Percentiles rank a stretch among this genome's conserved stretches.
Evolutionary conservation across 37 sponge, comb jelly and placozoan genomes (phyloP).

Genomic region (Aplysina aerophoba): DNA sequence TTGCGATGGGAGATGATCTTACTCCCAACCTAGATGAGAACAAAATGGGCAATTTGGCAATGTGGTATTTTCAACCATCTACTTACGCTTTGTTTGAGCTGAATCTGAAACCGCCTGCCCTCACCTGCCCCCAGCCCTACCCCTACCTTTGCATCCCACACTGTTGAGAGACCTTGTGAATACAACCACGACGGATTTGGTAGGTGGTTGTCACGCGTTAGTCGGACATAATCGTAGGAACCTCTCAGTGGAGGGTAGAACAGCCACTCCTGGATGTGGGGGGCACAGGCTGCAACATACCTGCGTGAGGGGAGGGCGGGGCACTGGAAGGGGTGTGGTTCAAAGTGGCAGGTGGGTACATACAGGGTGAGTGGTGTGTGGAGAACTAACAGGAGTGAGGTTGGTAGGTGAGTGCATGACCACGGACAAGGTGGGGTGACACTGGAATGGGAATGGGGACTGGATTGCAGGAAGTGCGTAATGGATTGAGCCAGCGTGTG

Average conservation of each 20-base stretch:
- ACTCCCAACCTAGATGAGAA: slow-evolving; percentile 35
- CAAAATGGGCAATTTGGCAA: neutral
- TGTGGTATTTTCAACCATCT: neutral
- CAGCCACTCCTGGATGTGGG: slow-evolving; percentile 66
- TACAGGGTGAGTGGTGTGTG: neutral
- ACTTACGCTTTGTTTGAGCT: neutral
- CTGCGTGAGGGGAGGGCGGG: slow-evolving; percentile 28
- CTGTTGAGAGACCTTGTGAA: slow-evolving; percentile 31
- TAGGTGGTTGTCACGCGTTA: slow-evolving; percentile 73
- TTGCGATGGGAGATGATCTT: slow-evolving; percentile 42
- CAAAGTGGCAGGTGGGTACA: too few relatives aligned
- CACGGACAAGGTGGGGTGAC: too few relatives aligned
- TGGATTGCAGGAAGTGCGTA: too few relatives aligned
- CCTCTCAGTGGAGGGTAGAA: slow-evolving; percentile 67
- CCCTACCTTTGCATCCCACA: slow-evolving; percentile 38
- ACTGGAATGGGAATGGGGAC: too few relatives aligned
- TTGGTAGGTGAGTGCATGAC: too few relatives aligned
- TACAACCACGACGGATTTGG: slow-evolving; percentile 58
- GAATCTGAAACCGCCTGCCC: too few relatives aligned
- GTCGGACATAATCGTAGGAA: slow-evolving; percentile 71
- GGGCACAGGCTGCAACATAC: slow-evolving; percentile 80
- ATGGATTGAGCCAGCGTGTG: too few relatives aligned
- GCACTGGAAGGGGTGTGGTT: neutral
- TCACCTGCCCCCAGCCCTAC: neutral
- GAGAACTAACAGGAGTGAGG: neutral